Base-by-base conservation (phyloP, 1,140 invertebrate species). In the Caerostris extrusa region DNA sequence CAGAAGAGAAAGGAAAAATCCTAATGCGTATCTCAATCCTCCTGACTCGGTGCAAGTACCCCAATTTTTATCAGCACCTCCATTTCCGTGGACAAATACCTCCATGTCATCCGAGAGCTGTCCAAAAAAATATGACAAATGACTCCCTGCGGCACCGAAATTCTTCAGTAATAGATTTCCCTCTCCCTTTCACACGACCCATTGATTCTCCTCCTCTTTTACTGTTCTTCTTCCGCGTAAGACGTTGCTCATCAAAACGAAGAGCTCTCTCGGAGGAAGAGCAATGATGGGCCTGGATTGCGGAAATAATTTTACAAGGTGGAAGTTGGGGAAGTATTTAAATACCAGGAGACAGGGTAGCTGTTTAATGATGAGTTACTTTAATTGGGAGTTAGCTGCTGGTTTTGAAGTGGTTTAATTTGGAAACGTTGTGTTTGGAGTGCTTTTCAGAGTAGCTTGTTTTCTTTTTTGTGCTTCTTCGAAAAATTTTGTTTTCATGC, bases 41-140 rank as follows among this genome's bases (percentile, higher is more conserved):
- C 69, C 12, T 50, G 34, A 10, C 69, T 77, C 7, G 12, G 34
- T 8, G 19, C 19, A 19, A 77, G 19, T 85, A 58, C 82, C 17
- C n/a, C n/a, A 85, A 85, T 55, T 58, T 85, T 58, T 57, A 85
- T 77, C 69, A 56, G 82, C 55, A 85, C 88, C 67, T 58, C 50
- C 57, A 71, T 90, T 90, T 71, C 88, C 64, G 56, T 60, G 69
- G 71, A 91, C 90, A 91, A 91, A 91, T 91, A 91, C 90, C 71
- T 82, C 34, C 69, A 91, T 91, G 90, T 91, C 90, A 82, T 91
- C 90, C 56, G 34, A 58, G 34, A 58, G 90, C 71, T 91, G 90
- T 91, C 90, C 90, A n/a, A n/a, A n/a, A n/a, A 91, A 91, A 91
- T 91, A 91, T 91, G 90, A 91, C 90, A 60, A 77, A 91, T 91